Evolutionary conservation across 2,888 invertebrate genomes (phyloP), one percentile per base, ranked within the genome.

Genomic region (Hypsopygia costalis): DNA sequence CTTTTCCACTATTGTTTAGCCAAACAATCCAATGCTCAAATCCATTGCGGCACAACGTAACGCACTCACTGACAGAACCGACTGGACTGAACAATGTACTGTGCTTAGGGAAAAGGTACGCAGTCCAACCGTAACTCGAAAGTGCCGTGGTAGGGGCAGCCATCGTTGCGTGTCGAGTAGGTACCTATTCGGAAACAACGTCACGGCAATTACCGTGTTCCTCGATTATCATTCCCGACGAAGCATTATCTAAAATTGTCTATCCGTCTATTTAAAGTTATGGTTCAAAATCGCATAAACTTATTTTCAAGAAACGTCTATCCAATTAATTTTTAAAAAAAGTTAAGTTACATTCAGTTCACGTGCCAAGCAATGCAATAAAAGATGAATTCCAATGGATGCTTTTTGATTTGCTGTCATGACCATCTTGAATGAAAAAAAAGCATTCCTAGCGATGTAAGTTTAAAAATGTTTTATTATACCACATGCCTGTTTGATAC

Each of bases 81-180:
- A 72, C 55, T 55, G 48, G 48, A 41, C 28, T 41, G 49, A 43
- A 54, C 59, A 58, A 52, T 65, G 68, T 55, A 69, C 43, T 35
- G 30, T 27, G 40, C 40, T 56, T 48, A 59, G 63, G 56, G 57
- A 59, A 63, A 61, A 51, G 51, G 52, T 51, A 47, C 52, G 51
- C 51, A 40, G 49, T 58, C 51, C 52, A 58, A 62, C 61, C 60
- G 55, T 53, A 53, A 55, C 55, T 65, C 59, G 63, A 67, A 69
- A 65, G 63, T 67, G 60, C 59, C 69, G 68, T 76, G 76, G 80
- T 79, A 79, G 80, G 77, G 76, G 77, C 67, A 62, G 46, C 50
- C 78, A 62, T 52, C 75, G 77, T 75, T 69, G 80, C 86, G 80
- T 86, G 81, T 81, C 85, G 73, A 54, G 58, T 62, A 65, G 61